Conservation (phyloP, 2,113 vertebrate genomes). For the Pterophyllum scalare region DNA sequence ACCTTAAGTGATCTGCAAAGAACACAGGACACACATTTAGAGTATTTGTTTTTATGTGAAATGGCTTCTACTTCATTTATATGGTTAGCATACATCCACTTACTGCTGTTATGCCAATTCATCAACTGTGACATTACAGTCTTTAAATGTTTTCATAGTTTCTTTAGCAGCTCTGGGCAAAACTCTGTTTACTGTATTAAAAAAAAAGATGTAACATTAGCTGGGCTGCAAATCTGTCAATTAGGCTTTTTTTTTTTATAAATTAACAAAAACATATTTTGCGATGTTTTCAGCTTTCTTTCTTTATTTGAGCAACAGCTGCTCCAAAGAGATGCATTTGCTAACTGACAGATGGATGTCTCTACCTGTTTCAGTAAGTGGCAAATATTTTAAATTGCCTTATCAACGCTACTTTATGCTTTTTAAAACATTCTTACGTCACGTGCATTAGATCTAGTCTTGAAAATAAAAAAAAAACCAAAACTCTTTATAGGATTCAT, state of each 20-base stretch:
- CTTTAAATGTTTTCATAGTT: background rate
- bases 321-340: background rate
- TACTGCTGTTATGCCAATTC: background rate
- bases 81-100: rapidly evolving
- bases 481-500: no score
- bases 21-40: background rate
- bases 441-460: rapidly evolving
- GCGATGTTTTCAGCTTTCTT: no score
- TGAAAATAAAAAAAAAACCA: background rate
- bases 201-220: background rate
- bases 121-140: background rate
- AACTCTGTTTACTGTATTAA: background rate
- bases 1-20: background rate
- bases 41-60: background rate
- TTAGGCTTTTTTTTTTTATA: no score
- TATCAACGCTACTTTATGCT: background rate
- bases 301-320: background rate
- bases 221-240: background rate
- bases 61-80: background rate
- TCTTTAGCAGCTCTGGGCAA: background rate
- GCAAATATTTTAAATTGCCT: background rate
- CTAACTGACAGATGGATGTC: background rate
- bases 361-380: background rate
- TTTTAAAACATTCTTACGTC: background rate
- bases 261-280: no score